Evolutionary conservation across 2,797 vertebrate genomes (phyloP), one percentile per base, ranked within the genome.

Genomic region (Enteromius paludinosus): DNA sequence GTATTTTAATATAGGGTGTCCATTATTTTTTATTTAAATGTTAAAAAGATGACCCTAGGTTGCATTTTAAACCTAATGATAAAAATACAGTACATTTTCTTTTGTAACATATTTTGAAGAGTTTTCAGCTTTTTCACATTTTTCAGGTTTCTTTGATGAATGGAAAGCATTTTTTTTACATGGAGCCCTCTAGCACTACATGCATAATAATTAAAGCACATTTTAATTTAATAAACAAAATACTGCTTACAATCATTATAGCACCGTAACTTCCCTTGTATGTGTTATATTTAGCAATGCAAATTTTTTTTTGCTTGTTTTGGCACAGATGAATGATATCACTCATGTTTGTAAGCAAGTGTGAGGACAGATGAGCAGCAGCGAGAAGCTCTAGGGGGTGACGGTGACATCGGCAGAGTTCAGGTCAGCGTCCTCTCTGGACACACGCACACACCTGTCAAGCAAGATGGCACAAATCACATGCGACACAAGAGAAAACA

Each of bases 401-500:
- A 72, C 41, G n/a, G 74, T 25, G n/a, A 73, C 43, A 66, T 62
- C 33, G 18, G 25, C 59, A 52, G 76, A 5, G 45, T 74, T 23
- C 49, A 59, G 56, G 72, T 84, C 73, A 81, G 78, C 45, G 45
- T 79, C 47, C 18, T 52, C 69, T 70, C 54, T 49, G 49, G n/a
- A 77, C 49, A 78, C 66, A 41, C 41, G 79, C 47, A 85, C 69
- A 79, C 68, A 82, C 81, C 66, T 66, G 59, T 76, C 73, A 78
- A 23, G 28, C 74, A 76, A 78, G 33, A 85, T 73, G 79, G 41
- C 74, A 66, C 74, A 85, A 85, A 85, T 78, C 68, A 54, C 61
- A 54, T 59, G 65, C 72, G 79, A 85, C 78, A 79, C 62, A 61
- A 79, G 41, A 76, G 70, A 76, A 75, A 80, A 69, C 65, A 85